phyloP scores from a whole-genome alignment of 1,140 invertebrate genomes.

The Drosophila nigrodunni region DNA sequence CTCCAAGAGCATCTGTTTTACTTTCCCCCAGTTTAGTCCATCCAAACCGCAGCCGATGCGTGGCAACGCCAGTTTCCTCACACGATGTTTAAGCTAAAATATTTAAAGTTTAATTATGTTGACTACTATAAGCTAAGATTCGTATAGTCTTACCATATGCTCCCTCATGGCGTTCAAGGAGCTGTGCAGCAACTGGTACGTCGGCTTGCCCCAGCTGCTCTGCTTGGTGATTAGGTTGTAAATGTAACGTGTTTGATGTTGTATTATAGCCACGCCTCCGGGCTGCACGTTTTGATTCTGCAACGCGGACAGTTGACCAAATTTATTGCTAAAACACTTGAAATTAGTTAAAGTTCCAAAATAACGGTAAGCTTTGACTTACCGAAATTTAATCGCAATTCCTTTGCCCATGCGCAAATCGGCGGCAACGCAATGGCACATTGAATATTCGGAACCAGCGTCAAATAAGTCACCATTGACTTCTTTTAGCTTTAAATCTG shows the following conservation, averaged over 20 bases:
- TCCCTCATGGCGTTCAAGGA: slow-evolving; percentile 83
- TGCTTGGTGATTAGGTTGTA: slow-evolving; percentile 87
- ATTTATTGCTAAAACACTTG: slow-evolving; percentile 60
- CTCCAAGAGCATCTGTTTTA: slow-evolving; percentile 85
- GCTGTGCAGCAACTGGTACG: slow-evolving; percentile 80
- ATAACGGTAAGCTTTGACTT: not conserved
- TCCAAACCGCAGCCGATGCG: slow-evolving; percentile 88
- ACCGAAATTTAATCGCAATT: slow-evolving; percentile 86
- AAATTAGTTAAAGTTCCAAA: not conserved
- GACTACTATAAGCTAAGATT: not conserved
- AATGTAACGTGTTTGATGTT: slow-evolving; percentile 85
- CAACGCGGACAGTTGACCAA: slow-evolving; percentile 79
- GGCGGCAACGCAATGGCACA: slow-evolving; percentile 88
- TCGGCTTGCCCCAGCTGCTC: slow-evolving; percentile 84
- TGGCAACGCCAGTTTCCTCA: slow-evolving; percentile 87
- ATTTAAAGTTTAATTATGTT: not conserved
- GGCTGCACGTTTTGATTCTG: slow-evolving; percentile 76
- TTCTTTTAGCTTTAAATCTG: slow-evolving; percentile 70
- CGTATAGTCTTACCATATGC: slow-evolving; percentile 75
- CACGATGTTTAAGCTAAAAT: slow-evolving; percentile 75
- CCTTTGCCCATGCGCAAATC: slow-evolving; percentile 87
- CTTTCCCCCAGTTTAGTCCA: slow-evolving; percentile 86
- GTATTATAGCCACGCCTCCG: slow-evolving; percentile 86
- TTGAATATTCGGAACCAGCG: slow-evolving; percentile 81
- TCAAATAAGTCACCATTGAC: slow-evolving; percentile 86